These are phyloP conservation scores for Salvator merianae DNA, from an alignment of 2,113 vertebrate species.

Conservation along the genomic window DNA sequence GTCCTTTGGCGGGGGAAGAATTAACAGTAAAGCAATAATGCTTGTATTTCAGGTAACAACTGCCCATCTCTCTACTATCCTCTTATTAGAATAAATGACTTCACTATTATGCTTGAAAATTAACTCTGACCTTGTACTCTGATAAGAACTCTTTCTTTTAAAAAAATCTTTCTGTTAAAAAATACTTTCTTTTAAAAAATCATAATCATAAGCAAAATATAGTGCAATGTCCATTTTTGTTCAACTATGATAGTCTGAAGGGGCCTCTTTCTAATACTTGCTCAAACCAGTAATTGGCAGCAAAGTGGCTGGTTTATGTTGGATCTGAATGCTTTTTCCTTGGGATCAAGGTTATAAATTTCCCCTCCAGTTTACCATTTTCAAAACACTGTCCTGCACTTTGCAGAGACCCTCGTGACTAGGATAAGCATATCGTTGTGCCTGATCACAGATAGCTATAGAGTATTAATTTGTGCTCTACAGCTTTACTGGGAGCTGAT, in stretches of 20 bases:
- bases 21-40: constrained; percentile 16
- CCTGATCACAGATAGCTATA: too few species aligned
- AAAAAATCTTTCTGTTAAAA: neutral
- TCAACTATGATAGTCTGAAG: neutral
- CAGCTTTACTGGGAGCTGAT: too few species aligned
- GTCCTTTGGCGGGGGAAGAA: neutral
- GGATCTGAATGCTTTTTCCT: neutral
- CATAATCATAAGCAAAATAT: accelerated
- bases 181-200: too few species aligned
- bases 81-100: constrained; percentile 41
- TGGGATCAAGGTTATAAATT: neutral
- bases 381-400: neutral
- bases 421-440: too few species aligned
- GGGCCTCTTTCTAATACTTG: neutral
- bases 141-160: neutral
- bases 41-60: constrained; percentile 22
- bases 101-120: constrained; percentile 28
- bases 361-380: neutral
- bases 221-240: neutral
- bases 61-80: constrained; percentile 16
- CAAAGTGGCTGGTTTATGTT: neutral
- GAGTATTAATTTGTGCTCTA: too few species aligned
- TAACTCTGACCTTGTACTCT: neutral
- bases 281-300: neutral
- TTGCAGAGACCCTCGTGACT: too few species aligned